Evolutionary conservation across 2,888 invertebrate genomes (phyloP), one percentile per base, ranked within the genome.

Genomic region (Macrosiphum euphorbiae): DNA sequence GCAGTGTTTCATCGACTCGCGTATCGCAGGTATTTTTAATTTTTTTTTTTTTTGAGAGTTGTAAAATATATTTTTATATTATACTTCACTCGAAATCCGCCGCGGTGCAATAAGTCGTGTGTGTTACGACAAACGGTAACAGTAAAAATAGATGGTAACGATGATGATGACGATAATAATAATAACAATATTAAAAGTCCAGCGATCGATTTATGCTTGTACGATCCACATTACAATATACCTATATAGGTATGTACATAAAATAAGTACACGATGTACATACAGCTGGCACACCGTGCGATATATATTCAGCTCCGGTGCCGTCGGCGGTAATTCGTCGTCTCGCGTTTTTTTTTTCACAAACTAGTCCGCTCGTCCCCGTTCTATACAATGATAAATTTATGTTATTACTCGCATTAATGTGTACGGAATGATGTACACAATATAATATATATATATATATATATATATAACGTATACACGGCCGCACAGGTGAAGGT

Each of bases 361-460:
- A 89, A 89, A 89, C 44, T 89, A 89, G 89, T 89, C 47, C 89
- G 89, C 35, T 88, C 35, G 88, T 88, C 88, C 52, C 28, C 52
- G 88, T 55, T 28, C 44, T 47, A 20, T 3, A 44, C 61, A 61
- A 61, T 35, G 89, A 47, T 61, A 88, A 52, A 58, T 89, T 89
- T 89, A 89, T 61, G 89, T 61, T 88, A 88, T 88, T 55, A n/a
- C 78, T 88, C 55, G 88, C 24, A 35, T 88, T 44, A 47, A n/a
- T 89, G 89, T 61, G 88, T 88, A 52, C 52, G 58, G 41, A 58
- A 58, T 2, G 58, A 28, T 16, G 28, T 89, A 89, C 26, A 88
- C 7, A 4, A 58, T 24, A 41, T 24, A 88, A 28, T n/a, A 55
- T 41, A 10, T 24, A 20, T 61, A 47, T 90, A 90, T 47, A 67